These are phyloP conservation scores for Danaus chrysippus DNA, from an alignment of 2,888 invertebrate species.

Conservation along the genomic window DNA sequence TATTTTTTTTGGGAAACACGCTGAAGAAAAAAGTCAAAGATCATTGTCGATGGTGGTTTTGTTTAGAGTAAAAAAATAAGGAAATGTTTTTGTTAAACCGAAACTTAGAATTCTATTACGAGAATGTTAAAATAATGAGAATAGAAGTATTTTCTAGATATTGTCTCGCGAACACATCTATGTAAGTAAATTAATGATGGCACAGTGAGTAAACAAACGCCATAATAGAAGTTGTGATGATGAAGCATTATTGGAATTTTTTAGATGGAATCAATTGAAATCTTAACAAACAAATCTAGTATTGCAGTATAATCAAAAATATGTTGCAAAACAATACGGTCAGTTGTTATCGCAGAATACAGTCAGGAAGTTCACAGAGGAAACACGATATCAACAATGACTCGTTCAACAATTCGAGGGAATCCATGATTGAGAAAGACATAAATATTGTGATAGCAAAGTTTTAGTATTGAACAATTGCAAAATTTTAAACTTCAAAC, in stretches of 20 bases:
- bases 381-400: constrained; percentile 66
- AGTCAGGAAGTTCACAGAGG: constrained; percentile 65
- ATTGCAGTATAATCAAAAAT: not conserved
- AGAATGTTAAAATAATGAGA: too few relatives aligned
- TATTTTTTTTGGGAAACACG: too few relatives aligned
- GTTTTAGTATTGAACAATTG: not conserved
- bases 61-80: too few relatives aligned
- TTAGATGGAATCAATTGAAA: too few relatives aligned
- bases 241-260: too few relatives aligned
- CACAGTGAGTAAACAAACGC: constrained; percentile 33
- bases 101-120: too few relatives aligned
- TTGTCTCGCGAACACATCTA: constrained; percentile 26
- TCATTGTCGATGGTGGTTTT: too few relatives aligned
- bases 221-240: constrained; percentile 3
- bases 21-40: too few relatives aligned
- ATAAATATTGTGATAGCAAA: not conserved
- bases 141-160: too few relatives aligned
- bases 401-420: constrained; percentile 52
- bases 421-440: constrained; percentile 29
- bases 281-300: not conserved
- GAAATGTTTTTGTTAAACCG: too few relatives aligned
- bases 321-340: constrained; percentile 28
- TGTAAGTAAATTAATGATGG: constrained; percentile 16
- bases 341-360: constrained; percentile 57
- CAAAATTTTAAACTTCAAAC: not conserved